Base-by-base conservation (phyloP, 2,113 vertebrate species). In the Saimiri boliviensis region DNA sequence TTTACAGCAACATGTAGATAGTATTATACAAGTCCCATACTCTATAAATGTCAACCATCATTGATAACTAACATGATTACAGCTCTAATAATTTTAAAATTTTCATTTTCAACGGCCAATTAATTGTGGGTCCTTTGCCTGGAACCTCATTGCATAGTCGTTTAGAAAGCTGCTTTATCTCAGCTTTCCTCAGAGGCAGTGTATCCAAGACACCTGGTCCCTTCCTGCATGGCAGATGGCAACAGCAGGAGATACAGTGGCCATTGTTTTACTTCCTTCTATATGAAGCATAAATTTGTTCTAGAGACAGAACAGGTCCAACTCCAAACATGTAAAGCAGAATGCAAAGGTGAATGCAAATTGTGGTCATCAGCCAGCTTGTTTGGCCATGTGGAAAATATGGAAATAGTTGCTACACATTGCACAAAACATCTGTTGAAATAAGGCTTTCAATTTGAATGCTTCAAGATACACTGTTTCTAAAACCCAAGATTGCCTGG, bases 321-420 rank as follows among this genome's bases (percentile, higher is more conserved):
- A 49, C 70, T 85, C 66, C 47, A 96, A 32, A 92, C 19, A 49
- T 23, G 42, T 13, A 71, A 32, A 87, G 71, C 54, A 82, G 71
- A n/a, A 96, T 97, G 87, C 94, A 97, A 97, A 97, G 73, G 63
- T 49, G 30, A n/a, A 97, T 86, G 95, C 92, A 97, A 95, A 97
- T 79, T 30, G 70, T 45, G 37, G 84, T n/a, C 84, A 37, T 58
- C 19, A 87, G 21, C 76, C 37, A 47, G n/a, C 66, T 85, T 76
- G 76, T 86, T 95, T 94, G 86, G 66, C 88, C 70, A 81, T 84
- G 25, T 68, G 87, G 92, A 97, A 86, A 96, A 89, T 91, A 97
- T 91, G 96, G 93, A 97, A 97, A 95, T 96, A 11, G 21, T 81
- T 35, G 70, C 86, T 60, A 11, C 80, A 63, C 9, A 0, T 42